A percentile compares a stretch with the other conserved stretches of the same genome.
phyloP scores from a whole-genome alignment of 2,888 invertebrate species.

The Phaonia tiefii region DNA sequence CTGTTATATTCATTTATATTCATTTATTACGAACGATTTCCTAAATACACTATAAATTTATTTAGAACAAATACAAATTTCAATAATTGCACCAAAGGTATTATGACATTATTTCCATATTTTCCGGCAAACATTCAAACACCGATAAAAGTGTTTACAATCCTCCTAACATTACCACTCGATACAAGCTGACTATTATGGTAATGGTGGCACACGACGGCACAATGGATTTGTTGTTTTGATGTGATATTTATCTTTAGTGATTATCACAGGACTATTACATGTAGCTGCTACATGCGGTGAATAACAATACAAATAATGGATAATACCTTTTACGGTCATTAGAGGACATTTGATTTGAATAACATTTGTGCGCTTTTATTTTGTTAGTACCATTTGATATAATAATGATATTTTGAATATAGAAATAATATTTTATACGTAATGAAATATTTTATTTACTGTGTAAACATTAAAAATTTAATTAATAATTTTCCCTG shows the following conservation, averaged over 20 bases:
- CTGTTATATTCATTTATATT: background rate
- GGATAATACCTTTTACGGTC: slow-evolving; percentile 15
- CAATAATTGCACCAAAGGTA: slow-evolving; percentile 10
- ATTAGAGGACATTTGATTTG: slow-evolving; percentile 21
- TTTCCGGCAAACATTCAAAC: background rate
- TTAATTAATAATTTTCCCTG: slow-evolving; percentile 6
- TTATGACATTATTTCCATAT: slow-evolving; percentile 26
- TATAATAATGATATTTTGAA: too few species aligned
- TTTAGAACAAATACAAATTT: slow-evolving; percentile 25
- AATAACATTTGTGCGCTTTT: background rate
- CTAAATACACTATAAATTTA: slow-evolving; percentile 15
- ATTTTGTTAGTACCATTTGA: background rate
- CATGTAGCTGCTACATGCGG: background rate
- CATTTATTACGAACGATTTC: background rate
- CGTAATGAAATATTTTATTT: slow-evolving; percentile 22
- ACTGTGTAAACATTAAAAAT: slow-evolving; percentile 10
- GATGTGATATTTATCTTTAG: slow-evolving; percentile 17
- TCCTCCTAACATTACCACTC: too few species aligned
- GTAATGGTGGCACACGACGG: background rate
- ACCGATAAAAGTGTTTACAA: background rate
- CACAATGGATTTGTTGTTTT: background rate
- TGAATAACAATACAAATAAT: background rate
- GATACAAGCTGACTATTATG: background rate
- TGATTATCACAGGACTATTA: slow-evolving; percentile 24
- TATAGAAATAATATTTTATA: slow-evolving; percentile 9